Base-by-base conservation (phyloP, 2,797 vertebrate species). In the Myotis vivesi region DNA sequence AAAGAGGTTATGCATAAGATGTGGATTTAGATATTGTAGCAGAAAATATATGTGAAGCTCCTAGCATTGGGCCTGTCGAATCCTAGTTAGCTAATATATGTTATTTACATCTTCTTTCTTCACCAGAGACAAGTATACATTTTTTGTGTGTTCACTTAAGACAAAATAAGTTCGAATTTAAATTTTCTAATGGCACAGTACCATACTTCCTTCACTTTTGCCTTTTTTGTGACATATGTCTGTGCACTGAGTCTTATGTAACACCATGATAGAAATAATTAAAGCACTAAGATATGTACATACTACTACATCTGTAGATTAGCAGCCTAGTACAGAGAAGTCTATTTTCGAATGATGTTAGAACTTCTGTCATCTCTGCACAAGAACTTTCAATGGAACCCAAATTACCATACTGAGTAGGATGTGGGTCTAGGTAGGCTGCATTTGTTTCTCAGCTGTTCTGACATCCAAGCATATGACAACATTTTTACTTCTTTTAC, bases 401-500 rank as follows among this genome's bases (percentile, higher is more conserved):
- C 68, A 86, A 86, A 69, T 88, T 62, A 17, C 79, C 86, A 73
- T 55, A 38, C 20, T n/a, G 86, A 62, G 53, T 69, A 57, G 68
- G 46, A 76, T 6, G 93, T 72, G 44, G 51, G 77, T 88, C 85
- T 93, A 96, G 73, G 36, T 90, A 55, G 59, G 17, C 87, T 83
- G 80, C n/a, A 79, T 62, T 92, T 96, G 91, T 86, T 92, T 87
- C 94, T 96, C 89, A 71, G 93, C 87, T 96, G 94, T 57, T 93
- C 79, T 86, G 93, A 96, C 92, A 96, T 93, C 96, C 92, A 97
- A 96, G 96, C 93, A 94, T 68, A 91, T 95, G 90, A 97, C 94
- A 96, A 96, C 96, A 95, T 95, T 95, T 97, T 92, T 97, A 92
- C 94, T 97, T 95, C 94, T 97, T 95, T 97, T 95, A 97, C 94